A percentile compares a stretch with the other conserved stretches of the same genome.
Conservation (phyloP, 2,888 invertebrate genomes). For the Odontocerum albicorne region DNA sequence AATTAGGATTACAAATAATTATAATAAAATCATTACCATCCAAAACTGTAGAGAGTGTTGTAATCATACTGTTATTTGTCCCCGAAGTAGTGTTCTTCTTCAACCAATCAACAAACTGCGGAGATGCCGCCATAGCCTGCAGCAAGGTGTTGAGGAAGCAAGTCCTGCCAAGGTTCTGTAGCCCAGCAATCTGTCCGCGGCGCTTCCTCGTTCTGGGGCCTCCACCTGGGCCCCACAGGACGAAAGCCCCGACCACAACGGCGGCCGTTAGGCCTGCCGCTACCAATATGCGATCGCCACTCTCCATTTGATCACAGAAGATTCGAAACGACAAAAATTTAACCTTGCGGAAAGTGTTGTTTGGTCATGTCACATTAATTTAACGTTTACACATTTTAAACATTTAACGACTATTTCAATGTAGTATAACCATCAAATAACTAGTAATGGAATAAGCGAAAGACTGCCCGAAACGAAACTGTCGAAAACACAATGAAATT, state of each 20-base stretch:
- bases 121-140: conserved; percentile 87
- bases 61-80: conserved; percentile 72
- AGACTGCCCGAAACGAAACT: too few relatives aligned
- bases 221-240: conserved; percentile 76
- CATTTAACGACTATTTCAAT: too few relatives aligned
- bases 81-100: conserved; percentile 55
- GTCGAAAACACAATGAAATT: too few relatives aligned
- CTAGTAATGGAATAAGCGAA: too few relatives aligned
- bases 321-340: too few relatives aligned
- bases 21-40: conserved; percentile 56
- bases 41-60: conserved; percentile 72
- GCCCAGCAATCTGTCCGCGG: conserved; percentile 77
- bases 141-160: conserved; percentile 91
- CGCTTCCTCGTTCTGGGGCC: conserved; percentile 62
- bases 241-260: conserved; percentile 80
- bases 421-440: too few relatives aligned
- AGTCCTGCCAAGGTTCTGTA: conserved; percentile 89
- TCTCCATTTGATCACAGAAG: conserved; percentile 56
- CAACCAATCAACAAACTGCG: conserved; percentile 82
- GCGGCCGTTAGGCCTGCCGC: conserved; percentile 80
- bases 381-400: too few relatives aligned
- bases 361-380: too few relatives aligned
- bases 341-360: not conserved
- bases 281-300: conserved; percentile 75
- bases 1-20: too few relatives aligned